Base-by-base conservation (phyloP, 2,888 invertebrate species). In the Metellina segmentata region DNA sequence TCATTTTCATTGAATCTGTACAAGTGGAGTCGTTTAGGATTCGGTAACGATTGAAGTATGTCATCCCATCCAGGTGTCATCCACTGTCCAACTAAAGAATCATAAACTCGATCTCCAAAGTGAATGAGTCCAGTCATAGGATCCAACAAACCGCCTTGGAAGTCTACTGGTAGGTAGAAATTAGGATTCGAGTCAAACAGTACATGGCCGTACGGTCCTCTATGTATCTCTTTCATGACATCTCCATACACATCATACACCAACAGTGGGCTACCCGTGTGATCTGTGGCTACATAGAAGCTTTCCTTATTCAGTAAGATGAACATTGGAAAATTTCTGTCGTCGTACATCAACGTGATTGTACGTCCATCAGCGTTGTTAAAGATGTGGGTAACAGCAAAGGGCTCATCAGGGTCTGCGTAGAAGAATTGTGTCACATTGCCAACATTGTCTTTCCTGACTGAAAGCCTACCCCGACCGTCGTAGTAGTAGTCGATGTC, bases 391-490 rank as follows among this genome's bases (percentile, higher is more conserved):
- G 98, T 98, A 49, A 99, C 96, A 9, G 98, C 96, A 93, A 97
- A 96, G 0, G 98, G 98, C 92, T 97, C 97, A 16, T 94, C 93
- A 0, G 98, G 97, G 95, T 99, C 98, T 0, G 98, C 97, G 95
- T 99, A 99, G 95, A 98, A 97, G 95, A 98, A 98, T 95, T 99
- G 99, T 0, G 98, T 98, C 8, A 98, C 96, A 94, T 98, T 98
- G 53, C 97, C 98, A 94, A 97, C 97, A 93, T 98, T 98, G 94
- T 98, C 98, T 94, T 97, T 97, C 97, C 98, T 97, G 0, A 98
- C 97, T 0, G 98, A 97, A 70, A 99, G 95, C 86, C 99, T 96
- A 87, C 97, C 97, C 92, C 97, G 96, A 94, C 98, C 97, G 94
- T 99, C 99, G 94, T 99, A 99, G 95, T 97, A 97, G 94, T 98